Evolutionary conservation across 2,797 vertebrate genomes (phyloP).

Genomic region (Hemibagrus guttatus): DNA sequence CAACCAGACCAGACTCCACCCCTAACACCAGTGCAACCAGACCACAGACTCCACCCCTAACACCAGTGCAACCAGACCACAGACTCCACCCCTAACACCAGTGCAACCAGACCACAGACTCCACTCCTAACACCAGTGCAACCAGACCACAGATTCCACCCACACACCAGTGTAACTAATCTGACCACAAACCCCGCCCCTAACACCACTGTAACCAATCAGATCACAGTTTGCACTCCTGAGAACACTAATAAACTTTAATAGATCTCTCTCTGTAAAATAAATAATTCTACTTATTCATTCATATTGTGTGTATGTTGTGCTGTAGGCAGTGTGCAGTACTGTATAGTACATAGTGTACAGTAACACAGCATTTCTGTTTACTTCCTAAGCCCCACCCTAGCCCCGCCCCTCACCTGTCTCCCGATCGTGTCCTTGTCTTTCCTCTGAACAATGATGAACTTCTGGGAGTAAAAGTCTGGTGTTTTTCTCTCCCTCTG

Average conservation of each 20-base stretch:
- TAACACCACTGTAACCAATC: neutral
- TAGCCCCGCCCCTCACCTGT: neutral
- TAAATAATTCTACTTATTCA: neutral
- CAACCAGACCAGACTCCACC: too few relatives aligned
- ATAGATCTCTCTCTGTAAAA: neutral
- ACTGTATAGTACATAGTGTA: neutral
- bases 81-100: too few relatives aligned
- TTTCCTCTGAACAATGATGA: neutral
- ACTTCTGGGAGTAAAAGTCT: neutral
- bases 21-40: too few relatives aligned
- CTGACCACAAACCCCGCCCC: neutral
- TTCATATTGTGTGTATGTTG: too few relatives aligned
- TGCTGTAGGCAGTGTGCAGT: too few relatives aligned
- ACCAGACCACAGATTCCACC: neutral
- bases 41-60: too few relatives aligned
- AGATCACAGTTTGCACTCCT: neutral
- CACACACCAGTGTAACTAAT: neutral
- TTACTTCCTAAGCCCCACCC: neutral
- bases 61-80: too few relatives aligned
- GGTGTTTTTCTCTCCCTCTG: neutral
- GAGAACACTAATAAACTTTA: neutral
- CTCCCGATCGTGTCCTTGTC: neutral
- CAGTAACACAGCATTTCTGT: neutral
- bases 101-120: too few relatives aligned
- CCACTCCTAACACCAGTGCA: too few relatives aligned